These are phyloP conservation scores for Pyrocoelia pectoralis DNA, from an alignment of 2,888 invertebrate species.

Conservation along the genomic window DNA sequence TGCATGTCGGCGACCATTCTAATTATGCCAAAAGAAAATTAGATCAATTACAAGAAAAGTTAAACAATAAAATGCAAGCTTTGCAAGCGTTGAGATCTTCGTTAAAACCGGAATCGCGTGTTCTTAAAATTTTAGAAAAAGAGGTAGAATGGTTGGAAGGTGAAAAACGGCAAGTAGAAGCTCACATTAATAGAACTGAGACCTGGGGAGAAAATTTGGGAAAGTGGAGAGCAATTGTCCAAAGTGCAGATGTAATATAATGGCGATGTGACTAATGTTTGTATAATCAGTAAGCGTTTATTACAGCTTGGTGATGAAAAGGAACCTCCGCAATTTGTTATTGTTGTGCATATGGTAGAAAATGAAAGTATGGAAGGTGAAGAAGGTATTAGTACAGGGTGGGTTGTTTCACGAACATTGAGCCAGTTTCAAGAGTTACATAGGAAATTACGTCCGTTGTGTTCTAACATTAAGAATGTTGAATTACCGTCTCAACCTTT, in stretches of 20 bases:
- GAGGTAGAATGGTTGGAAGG: constrained; percentile 85
- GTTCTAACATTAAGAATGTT: constrained; percentile 79
- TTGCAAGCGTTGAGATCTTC: constrained; percentile 83
- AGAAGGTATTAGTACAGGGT: constrained; percentile 69
- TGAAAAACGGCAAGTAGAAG: constrained; percentile 82
- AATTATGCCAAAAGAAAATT: constrained; percentile 83
- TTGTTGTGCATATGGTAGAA: constrained; percentile 80
- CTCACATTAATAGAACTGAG: constrained; percentile 85
- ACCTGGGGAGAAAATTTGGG: constrained; percentile 91
- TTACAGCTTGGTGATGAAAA: constrained; percentile 60
- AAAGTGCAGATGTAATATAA: constrained; percentile 75
- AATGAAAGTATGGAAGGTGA: constrained; percentile 66
- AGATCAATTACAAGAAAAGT: constrained; percentile 82
- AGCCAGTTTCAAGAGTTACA: constrained; percentile 79
- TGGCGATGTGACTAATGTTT: neutral
- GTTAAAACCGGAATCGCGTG: constrained; percentile 83
- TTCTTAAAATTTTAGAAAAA: constrained; percentile 78
- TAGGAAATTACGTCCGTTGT: constrained; percentile 82
- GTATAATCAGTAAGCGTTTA: constrained; percentile 9
- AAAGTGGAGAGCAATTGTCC: constrained; percentile 85
- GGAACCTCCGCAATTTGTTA: constrained; percentile 73
- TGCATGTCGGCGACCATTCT: constrained; percentile 82
- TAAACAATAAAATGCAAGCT: constrained; percentile 86
- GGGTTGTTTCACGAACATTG: constrained; percentile 71
- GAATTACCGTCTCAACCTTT: constrained; percentile 85